Base-by-base conservation (phyloP, 2,888 invertebrate genomes). In the Drosophila mulleri region DNA sequence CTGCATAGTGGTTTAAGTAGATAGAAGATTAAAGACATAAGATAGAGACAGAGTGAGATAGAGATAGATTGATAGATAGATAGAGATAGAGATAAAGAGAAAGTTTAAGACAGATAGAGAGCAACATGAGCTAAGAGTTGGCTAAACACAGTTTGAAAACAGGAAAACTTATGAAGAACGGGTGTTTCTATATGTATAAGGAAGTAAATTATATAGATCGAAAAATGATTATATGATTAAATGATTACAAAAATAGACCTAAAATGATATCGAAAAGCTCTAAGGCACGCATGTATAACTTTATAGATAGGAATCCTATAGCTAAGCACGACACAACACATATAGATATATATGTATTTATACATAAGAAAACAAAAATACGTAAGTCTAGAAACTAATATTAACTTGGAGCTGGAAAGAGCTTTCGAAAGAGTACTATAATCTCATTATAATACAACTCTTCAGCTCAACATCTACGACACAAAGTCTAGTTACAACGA, bases 1-100 rank as follows among this genome's bases (percentile, higher is more conserved):
- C 91, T 91, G 91, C 67, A 88, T 78, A 42, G 61, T 58, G 26
- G 50, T 67, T 80, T 61, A 58, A 56, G 67, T 80, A 69, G 63
- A 82, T 71, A 73, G 73, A 76, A 82, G 78, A 83, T 70, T 75
- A 58, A 57, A 69, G 42, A 72, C 44, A 72, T 44, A 57, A 20
- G 16, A 44, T 20, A 58, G 16, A 35, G 11, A 37, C 12, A 48
- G 59, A 20, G 2, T 9, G 12, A 29, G 8, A 47, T 8, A 41
- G 14, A 59, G 12, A 48, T 2, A 29, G 8, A 47, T 14, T 47
- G n/a, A 47, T 2, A 39, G 9, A 62, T n/a, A n/a, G n/a, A n/a
- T n/a, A n/a, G n/a, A 58, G n/a, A 47, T 2, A 39, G 9, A 62
- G 37, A 52, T 20, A 53, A 8, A 29, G 42, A 59, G 16, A 77